These are phyloP conservation scores for Tor tambroides DNA, from an alignment of 2,113 vertebrate genomes.

Conservation along the genomic window DNA sequence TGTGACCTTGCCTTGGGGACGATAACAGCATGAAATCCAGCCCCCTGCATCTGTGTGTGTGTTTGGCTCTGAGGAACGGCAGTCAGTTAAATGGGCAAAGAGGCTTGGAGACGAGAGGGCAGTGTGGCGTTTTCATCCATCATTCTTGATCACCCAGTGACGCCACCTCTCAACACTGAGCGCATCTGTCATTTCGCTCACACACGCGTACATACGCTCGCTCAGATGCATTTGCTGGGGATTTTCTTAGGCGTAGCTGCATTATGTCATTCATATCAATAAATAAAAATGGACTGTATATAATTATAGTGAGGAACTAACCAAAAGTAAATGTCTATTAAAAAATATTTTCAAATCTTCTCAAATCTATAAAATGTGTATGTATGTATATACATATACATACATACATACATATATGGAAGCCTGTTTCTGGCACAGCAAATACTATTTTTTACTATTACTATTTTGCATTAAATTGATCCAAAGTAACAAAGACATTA, in stretches of 20 bases:
- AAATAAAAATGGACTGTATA: not conserved
- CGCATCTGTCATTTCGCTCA: slow-evolving; percentile 78
- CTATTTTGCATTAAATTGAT: too few species aligned
- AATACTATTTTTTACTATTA: too few species aligned
- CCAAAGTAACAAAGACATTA: too few species aligned
- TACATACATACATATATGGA: too few species aligned
- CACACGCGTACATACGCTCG: not conserved
- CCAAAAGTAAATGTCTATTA: too few species aligned
- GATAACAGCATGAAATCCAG: slow-evolving; percentile 80
- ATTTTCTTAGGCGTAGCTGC: not conserved
- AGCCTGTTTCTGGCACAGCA: too few species aligned
- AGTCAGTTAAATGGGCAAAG: slow-evolving; percentile 66
- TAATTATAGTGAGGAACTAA: too few species aligned
- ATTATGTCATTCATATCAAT: not conserved
- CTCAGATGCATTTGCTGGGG: not conserved
- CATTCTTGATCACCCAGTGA: slow-evolving; percentile 88
- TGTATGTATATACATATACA: too few species aligned
- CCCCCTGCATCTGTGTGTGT: slow-evolving; percentile 67
- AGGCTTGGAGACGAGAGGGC: slow-evolving; percentile 79
- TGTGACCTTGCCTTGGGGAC: slow-evolving; percentile 86
- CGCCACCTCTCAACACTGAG: slow-evolving; percentile 77
- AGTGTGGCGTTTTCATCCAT: slow-evolving; percentile 83
- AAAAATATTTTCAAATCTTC: too few species aligned
- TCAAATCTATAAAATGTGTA: too few species aligned
- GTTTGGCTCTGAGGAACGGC: slow-evolving; percentile 78